Percentiles rank a stretch among this genome's conserved stretches.
These are phyloP conservation scores for Drosophila villosipedis DNA, from an alignment of 2,888 invertebrate species.

Conservation along the genomic window DNA sequence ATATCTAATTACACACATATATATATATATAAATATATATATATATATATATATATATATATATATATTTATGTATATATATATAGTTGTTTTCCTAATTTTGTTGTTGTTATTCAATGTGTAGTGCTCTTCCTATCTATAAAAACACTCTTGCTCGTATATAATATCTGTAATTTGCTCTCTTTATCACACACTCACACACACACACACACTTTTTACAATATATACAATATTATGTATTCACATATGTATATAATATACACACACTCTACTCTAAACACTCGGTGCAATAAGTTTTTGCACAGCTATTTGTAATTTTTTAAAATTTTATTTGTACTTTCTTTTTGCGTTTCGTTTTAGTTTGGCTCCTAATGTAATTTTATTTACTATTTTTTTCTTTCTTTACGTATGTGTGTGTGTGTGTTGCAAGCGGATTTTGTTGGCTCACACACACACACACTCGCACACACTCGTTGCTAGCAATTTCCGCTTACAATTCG, in stretches of 20 bases:
- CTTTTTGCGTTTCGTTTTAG: slow-evolving; percentile 42
- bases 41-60: slow-evolving; percentile 27
- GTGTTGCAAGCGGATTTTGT: slow-evolving; percentile 24
- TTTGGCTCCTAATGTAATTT: slow-evolving; percentile 51
- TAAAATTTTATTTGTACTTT: not conserved
- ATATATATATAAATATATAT: slow-evolving; percentile 4
- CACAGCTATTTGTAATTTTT: slow-evolving; percentile 47
- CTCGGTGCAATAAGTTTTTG: slow-evolving; percentile 60
- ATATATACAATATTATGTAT: slow-evolving; percentile 7
- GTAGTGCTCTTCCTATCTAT: slow-evolving; percentile 41
- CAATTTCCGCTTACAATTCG: slow-evolving; percentile 75
- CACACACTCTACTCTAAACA: slow-evolving; percentile 29
- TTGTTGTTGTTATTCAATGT: slow-evolving; percentile 50
- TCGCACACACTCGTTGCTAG: slow-evolving; percentile 42
- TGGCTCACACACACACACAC: slow-evolving; percentile 37
- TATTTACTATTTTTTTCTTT: slow-evolving; percentile 14
- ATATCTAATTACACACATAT: slow-evolving; percentile 26
- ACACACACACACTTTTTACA: slow-evolving; percentile 2
- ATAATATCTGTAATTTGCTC: slow-evolving; percentile 30
- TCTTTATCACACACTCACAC: slow-evolving; percentile 25
- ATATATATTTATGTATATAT: too few species aligned
- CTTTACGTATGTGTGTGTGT: slow-evolving; percentile 7
- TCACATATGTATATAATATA: slow-evolving; percentile 28
- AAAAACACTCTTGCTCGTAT: slow-evolving; percentile 10
- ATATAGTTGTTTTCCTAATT: slow-evolving; percentile 27